Conservation (phyloP, 2,797 vertebrate genomes). For the Manis javanica region DNA sequence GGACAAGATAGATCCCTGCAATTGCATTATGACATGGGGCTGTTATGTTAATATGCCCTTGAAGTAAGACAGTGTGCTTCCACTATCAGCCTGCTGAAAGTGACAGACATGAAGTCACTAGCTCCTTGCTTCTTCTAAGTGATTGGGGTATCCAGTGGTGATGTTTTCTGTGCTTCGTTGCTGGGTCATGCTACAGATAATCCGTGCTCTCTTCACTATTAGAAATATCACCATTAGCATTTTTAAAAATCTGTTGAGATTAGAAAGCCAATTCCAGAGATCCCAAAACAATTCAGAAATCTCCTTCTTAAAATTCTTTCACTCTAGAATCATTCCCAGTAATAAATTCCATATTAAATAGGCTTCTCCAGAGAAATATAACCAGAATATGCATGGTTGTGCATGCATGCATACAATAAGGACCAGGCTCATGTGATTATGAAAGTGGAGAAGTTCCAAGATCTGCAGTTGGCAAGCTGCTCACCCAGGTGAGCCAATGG, state of each 20-base stretch:
- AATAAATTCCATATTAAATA: neutral
- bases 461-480: neutral
- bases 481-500: neutral
- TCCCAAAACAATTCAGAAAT: neutral
- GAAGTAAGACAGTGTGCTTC: neutral
- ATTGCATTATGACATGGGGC: neutral
- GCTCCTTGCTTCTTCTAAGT: neutral
- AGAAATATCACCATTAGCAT: neutral
- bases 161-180: neutral
- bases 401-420: neutral
- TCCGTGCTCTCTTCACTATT: neutral
- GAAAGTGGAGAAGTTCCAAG: neutral
- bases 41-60: neutral
- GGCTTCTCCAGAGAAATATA: neutral
- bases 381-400: neutral
- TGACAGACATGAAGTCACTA: neutral
- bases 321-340: neutral
- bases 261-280: neutral
- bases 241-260: neutral
- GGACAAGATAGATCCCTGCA: neutral
- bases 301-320: neutral
- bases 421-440: neutral
- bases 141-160: neutral
- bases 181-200: neutral
- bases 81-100: neutral